A percentile compares a stretch with the other conserved stretches of the same genome.
phyloP scores from a whole-genome alignment of 2,113 vertebrate genomes.

The Ia io region DNA sequence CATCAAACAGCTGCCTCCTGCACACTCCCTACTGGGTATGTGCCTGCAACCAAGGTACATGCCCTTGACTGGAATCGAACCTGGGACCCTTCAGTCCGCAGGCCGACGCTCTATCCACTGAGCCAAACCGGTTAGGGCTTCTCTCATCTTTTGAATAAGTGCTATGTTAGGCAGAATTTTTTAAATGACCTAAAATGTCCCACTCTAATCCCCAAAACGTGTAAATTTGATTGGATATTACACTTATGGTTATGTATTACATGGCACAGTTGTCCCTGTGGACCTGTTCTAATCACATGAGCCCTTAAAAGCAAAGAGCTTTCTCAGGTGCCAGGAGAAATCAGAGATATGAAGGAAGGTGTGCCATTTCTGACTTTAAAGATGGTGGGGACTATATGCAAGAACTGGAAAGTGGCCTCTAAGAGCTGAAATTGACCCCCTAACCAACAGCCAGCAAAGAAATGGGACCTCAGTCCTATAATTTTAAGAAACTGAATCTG shows the following conservation, averaged over 20 bases:
- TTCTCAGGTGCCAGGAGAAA: not conserved
- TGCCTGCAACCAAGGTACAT: too few relatives aligned
- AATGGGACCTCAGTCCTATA: not conserved
- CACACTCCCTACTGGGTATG: too few relatives aligned
- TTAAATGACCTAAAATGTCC: not conserved
- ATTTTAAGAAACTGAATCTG: not conserved
- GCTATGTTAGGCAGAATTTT: conserved; percentile 21
- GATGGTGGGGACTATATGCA: not conserved
- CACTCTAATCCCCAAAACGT: not conserved
- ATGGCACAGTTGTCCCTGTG: not conserved
- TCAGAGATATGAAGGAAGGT: not conserved
- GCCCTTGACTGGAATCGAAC: too few relatives aligned
- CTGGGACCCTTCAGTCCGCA: too few relatives aligned
- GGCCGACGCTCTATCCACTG: too few relatives aligned
- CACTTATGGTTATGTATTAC: not conserved
- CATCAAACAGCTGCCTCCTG: too few relatives aligned
- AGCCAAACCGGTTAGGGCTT: too few relatives aligned
- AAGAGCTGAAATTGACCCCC: not conserved
- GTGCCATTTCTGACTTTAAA: not conserved
- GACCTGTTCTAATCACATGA: not conserved
- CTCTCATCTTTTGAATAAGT: conserved; percentile 9
- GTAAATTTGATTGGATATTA: not conserved
- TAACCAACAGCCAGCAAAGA: not conserved
- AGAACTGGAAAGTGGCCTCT: not conserved
- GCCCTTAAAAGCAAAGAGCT: not conserved